Conservation (phyloP, 2,888 invertebrate genomes). For the Ectemnius lituratus region DNA sequence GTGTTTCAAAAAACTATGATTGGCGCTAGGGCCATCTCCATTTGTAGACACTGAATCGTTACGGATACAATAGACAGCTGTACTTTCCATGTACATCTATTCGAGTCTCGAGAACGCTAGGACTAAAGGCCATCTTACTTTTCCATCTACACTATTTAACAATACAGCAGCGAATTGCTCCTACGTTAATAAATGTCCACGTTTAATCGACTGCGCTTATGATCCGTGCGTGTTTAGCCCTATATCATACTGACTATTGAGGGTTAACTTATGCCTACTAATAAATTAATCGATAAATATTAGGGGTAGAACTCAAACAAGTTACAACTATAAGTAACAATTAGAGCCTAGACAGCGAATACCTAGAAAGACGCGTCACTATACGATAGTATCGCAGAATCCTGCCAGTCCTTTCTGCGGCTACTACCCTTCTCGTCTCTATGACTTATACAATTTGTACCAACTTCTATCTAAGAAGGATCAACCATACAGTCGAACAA, state of each 20-base stretch:
- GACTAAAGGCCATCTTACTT: conserved; percentile 56
- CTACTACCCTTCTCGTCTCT: conserved; percentile 30
- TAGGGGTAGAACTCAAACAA: conserved; percentile 59
- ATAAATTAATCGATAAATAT: conserved; percentile 75
- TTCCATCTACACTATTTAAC: conserved; percentile 56
- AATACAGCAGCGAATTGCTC: conserved; percentile 65
- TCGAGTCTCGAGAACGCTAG: conserved; percentile 44
- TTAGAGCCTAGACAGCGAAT: conserved; percentile 47
- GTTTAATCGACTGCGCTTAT: conserved; percentile 6
- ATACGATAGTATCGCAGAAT: conserved; percentile 52
- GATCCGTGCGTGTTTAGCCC: background rate
- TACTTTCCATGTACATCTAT: conserved; percentile 43
- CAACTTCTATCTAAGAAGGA: conserved; percentile 53
- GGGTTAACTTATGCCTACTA: conserved; percentile 66
- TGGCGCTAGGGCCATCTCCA: conserved; percentile 17
- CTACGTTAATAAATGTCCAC: conserved; percentile 49
- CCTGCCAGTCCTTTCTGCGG: conserved; percentile 5
- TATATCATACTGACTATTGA: conserved; percentile 69
- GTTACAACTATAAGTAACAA: conserved; percentile 54
- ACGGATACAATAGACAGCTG: conserved; percentile 44
- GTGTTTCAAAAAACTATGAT: conserved; percentile 18
- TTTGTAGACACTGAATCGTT: conserved; percentile 46
- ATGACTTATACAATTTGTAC: conserved; percentile 63
- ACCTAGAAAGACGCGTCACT: conserved; percentile 46
- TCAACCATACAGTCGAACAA: conserved; percentile 39